phyloP scores from a whole-genome alignment of 2,797 vertebrate species.

The Vireo griseus region DNA sequence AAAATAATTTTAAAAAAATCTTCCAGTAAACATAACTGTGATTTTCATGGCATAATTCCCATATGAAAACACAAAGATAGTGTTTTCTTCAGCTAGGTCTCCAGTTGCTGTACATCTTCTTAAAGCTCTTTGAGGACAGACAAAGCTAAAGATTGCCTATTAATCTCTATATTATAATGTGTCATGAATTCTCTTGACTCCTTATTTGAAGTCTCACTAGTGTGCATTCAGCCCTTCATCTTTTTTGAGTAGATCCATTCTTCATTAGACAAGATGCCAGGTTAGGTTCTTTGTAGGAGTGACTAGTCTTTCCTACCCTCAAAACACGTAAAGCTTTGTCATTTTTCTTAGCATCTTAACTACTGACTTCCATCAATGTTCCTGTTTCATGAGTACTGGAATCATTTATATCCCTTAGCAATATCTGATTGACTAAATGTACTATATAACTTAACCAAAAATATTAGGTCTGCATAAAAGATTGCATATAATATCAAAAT shows the following conservation, averaged over 20 bases:
- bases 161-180: not conserved
- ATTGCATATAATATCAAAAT: not conserved
- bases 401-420: not conserved
- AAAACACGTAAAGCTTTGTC: not conserved
- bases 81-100: not conserved
- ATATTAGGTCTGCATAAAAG: not conserved
- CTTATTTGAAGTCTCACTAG: not conserved
- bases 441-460: not conserved
- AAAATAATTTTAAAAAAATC: not conserved
- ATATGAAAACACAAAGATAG: not conserved
- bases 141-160: not conserved
- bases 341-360: not conserved
- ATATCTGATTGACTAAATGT: not conserved
- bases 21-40: not conserved
- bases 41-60: not conserved
- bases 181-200: not conserved
- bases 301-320: not conserved
- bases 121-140: not conserved
- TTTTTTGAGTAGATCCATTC: not conserved
- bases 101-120: not conserved
- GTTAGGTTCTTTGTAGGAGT: not conserved
- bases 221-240: not conserved
- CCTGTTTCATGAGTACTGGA: not conserved
- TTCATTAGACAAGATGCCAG: not conserved
- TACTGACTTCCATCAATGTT: not conserved